phyloP scores from a whole-genome alignment of 1,140 invertebrate genomes.

The Laupala kohalensis region DNA sequence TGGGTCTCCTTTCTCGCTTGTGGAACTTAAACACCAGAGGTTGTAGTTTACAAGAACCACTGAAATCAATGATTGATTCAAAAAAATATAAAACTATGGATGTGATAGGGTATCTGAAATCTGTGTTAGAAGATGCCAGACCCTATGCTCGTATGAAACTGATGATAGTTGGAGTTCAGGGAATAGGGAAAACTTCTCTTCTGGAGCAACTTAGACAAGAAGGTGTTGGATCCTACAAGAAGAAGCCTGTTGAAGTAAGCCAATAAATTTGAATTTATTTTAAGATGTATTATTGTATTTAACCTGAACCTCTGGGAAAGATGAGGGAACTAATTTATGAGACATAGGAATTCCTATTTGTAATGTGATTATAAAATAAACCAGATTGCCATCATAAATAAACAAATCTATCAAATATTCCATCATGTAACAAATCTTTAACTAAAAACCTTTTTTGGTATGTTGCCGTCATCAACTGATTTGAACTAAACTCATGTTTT shows the following conservation, averaged over 20 bases:
- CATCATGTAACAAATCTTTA: too few species aligned
- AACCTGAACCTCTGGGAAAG: too few species aligned
- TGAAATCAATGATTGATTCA: conserved; percentile 83
- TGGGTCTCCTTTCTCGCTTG: conserved; percentile 81
- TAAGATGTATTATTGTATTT: too few species aligned
- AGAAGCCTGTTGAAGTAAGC: conserved; percentile 61
- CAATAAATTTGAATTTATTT: too few species aligned
- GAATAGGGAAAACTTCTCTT: conserved; percentile 87
- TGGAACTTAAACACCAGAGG: conserved; percentile 93
- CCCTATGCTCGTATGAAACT: conserved; percentile 93
- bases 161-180: conserved; percentile 93
- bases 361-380: too few species aligned
- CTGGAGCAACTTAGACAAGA: conserved; percentile 78
- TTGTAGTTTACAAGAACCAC: conserved; percentile 75
- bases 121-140: conserved; percentile 76
- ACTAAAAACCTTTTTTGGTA: too few species aligned
- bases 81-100: conserved; percentile 94
- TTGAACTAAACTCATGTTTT: too few species aligned
- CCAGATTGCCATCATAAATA: too few species aligned
- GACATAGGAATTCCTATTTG: too few species aligned
- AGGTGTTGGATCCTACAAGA: conserved; percentile 58
- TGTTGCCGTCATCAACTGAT: too few species aligned
- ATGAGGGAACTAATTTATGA: too few species aligned
- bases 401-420: too few species aligned
- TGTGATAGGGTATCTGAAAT: conserved; percentile 89